Evolutionary conservation across 2,113 vertebrate genomes (phyloP), one percentile per base, ranked within the genome.

Genomic region (Myrmophylax atrothorax): DNA sequence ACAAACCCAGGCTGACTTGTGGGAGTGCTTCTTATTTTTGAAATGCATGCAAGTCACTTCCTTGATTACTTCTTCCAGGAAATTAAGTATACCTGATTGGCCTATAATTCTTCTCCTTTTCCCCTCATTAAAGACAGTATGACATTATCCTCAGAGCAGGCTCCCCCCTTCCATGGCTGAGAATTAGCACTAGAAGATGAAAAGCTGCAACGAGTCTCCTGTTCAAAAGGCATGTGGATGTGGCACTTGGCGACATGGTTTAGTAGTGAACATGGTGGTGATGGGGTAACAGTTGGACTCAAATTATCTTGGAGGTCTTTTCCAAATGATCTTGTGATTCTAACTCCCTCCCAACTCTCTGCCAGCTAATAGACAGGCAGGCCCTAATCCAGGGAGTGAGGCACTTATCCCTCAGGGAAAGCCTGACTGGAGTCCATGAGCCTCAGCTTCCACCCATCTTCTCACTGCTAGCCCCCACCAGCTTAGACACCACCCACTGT

Each of bases 351-450:
- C 23, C 63, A 55, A 1, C 33, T 60, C 35, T 64, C n/a, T 31
- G 33, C 33, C 70, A 73, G 42, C 37, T 20, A 40, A 24, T 3
- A n/a, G 5, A 23, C 5, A 58, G 50, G 25, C 18, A 63, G 22
- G 12, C 11, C 15, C n/a, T 13, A 26, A 35, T 12, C 12, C 50
- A 38, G 49, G 64, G 18, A 90, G 18, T 0, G 0, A 58, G 50
- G 59, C 22, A 19, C 44, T 24, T 16, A 14, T 35, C 38, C 47
- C 22, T 68, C 18, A 14, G 42, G 31, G 49, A 83, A 87, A 20
- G 29, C n/a, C 2, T 5, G 29, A 80, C 37, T 0, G 0, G 40
- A 17, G 11, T 25, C 26, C 55, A 25, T 1, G 0, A 37, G 10
- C 12, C 25, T 29, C 0, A 1, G 67, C 52, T 46, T 58, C 49